Percentiles rank a stretch among this genome's conserved stretches.
These are phyloP conservation scores for Alouatta palliata DNA, from an alignment of 2,113 vertebrate genomes.

Conservation along the genomic window DNA sequence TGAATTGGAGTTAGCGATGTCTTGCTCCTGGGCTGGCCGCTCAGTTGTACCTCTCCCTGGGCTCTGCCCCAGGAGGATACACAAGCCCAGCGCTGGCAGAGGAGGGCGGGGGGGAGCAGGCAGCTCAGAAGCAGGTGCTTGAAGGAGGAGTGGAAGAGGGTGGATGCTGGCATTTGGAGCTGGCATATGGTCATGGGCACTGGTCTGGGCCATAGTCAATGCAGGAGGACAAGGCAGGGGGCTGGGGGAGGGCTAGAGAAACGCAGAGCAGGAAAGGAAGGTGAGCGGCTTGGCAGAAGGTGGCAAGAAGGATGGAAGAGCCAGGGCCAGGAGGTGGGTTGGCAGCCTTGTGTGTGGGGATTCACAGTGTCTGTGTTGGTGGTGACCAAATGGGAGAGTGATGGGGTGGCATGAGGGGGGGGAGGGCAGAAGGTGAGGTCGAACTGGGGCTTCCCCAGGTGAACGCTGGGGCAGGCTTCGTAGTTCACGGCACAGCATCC, in stretches of 20 bases:
- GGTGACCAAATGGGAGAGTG: not conserved
- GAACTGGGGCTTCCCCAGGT: not conserved
- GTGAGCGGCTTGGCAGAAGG: not conserved
- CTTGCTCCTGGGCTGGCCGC: not conserved
- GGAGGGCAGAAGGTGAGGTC: not conserved
- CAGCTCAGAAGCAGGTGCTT: slow-evolving; percentile 53
- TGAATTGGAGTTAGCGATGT: not conserved
- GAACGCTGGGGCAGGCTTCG: not conserved
- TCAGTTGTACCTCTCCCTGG: not conserved
- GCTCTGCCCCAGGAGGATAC: not conserved
- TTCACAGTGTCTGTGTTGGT: not conserved
- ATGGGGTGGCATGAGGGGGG: no score
- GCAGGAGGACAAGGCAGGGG: slow-evolving; percentile 49
- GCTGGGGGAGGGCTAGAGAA: not conserved
- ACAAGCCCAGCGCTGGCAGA: not conserved
- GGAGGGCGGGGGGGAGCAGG: not conserved
- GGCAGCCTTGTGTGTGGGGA: not conserved
- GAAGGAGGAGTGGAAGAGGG: slow-evolving; percentile 43
- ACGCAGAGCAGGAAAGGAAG: not conserved
- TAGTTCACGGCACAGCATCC: not conserved
- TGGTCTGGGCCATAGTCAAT: slow-evolving; percentile 61
- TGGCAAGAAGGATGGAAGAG: not conserved
- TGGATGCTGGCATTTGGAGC: slow-evolving; percentile 5
- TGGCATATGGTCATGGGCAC: slow-evolving; percentile 72
- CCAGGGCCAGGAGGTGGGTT: not conserved